Evolutionary conservation across 2,797 vertebrate genomes (phyloP).

Genomic region (Aplochiton taeniatus): DNA sequence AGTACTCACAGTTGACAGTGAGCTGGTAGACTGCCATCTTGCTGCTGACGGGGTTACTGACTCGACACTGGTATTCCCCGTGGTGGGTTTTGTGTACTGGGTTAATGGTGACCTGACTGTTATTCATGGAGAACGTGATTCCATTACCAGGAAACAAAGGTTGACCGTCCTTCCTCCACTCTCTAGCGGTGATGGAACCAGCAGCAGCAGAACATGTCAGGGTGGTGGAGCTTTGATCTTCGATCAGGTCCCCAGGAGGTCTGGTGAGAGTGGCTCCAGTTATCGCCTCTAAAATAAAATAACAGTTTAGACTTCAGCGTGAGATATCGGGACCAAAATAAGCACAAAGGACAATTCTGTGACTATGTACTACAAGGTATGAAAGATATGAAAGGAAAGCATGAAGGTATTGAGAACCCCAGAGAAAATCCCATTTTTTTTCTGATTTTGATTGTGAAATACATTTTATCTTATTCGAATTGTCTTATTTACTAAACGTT

Average conservation of each 20-base stretch:
- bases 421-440: no score
- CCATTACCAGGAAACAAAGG: constrained; percentile 29
- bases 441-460: no score
- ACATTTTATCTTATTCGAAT: no score
- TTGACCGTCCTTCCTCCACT: constrained; percentile 58
- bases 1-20: constrained; percentile 68
- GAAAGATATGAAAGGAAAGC: no score
- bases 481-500: no score
- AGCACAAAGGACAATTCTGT: no score
- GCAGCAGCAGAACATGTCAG: constrained; percentile 64
- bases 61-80: constrained; percentile 59
- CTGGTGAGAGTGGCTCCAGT: constrained; percentile 51
- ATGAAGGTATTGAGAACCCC: no score
- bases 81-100: constrained; percentile 52
- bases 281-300: constrained; percentile 40
- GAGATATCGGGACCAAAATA: no score
- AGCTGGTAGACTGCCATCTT: constrained; percentile 42
- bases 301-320: background rate
- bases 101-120: constrained; percentile 44
- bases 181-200: constrained; percentile 50
- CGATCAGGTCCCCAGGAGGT: constrained; percentile 50
- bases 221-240: constrained; percentile 58
- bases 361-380: no score
- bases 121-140: constrained; percentile 55
- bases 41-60: constrained; percentile 68